Percentiles rank a stretch among this genome's conserved stretches.
phyloP scores from a whole-genome alignment of 2,888 invertebrate species.

The Pteria penguin region DNA sequence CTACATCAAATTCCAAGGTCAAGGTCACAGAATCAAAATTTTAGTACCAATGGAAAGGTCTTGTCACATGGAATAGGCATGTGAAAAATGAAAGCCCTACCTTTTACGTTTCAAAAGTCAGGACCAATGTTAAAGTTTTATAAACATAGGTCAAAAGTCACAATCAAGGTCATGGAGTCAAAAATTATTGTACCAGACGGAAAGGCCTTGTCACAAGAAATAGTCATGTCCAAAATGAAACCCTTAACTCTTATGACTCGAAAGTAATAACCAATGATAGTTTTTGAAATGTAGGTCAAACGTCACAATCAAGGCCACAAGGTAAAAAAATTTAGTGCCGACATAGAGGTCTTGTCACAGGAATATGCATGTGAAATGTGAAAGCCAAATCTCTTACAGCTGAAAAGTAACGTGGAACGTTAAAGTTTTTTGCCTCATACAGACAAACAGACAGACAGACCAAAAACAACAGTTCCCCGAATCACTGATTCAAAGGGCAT shows the following conservation, averaged over 20 bases:
- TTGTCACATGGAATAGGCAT: too few relatives aligned
- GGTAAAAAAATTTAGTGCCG: neutral
- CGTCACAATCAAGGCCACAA: conserved; percentile 13
- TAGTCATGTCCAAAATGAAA: neutral
- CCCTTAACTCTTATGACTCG: too few relatives aligned
- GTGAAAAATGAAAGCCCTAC: neutral
- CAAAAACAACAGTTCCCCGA: too few relatives aligned
- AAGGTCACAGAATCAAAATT: too few relatives aligned
- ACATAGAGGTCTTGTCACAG: neutral
- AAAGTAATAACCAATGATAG: too few relatives aligned
- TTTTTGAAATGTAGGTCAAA: neutral
- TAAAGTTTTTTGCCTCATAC: too few relatives aligned
- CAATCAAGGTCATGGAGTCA: neutral
- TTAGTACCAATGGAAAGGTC: too few relatives aligned
- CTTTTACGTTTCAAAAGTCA: neutral
- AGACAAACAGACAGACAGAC: too few relatives aligned
- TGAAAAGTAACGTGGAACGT: neutral
- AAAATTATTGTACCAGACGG: neutral
- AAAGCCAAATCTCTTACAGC: neutral
- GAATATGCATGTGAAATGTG: neutral
- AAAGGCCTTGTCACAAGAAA: neutral
- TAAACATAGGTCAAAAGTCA: neutral
- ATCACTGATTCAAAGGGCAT: too few relatives aligned
- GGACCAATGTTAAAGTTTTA: neutral
- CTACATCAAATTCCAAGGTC: too few relatives aligned